These are phyloP conservation scores for Ormyrus pomaceus DNA, from an alignment of 2,888 invertebrate genomes.

Conservation along the genomic window DNA sequence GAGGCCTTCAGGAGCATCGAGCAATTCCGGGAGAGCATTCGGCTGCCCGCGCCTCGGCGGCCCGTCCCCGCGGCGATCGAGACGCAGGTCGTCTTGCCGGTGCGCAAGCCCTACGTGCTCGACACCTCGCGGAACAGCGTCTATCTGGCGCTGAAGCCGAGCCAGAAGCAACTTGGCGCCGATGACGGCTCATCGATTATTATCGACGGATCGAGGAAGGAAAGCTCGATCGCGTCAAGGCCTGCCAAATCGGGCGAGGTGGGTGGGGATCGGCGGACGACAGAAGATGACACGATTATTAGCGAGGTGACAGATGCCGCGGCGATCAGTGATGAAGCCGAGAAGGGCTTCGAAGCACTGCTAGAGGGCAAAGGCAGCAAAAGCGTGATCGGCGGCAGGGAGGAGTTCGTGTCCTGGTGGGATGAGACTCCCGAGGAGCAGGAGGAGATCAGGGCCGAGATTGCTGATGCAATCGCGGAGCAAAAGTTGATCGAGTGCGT, in stretches of 20 bases:
- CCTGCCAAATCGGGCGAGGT: slow-evolving; percentile 42
- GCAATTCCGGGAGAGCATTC: slow-evolving; percentile 70
- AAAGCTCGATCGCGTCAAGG: slow-evolving; percentile 33
- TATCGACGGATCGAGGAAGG: slow-evolving; percentile 49
- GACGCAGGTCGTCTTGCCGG: slow-evolving; percentile 67
- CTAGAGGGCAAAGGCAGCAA: background rate
- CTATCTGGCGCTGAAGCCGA: slow-evolving; percentile 67
- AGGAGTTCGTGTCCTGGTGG: slow-evolving; percentile 51
- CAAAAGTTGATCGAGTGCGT: background rate
- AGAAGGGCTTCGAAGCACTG: background rate
- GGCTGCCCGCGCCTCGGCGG: slow-evolving; percentile 66
- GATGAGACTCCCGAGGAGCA: slow-evolving; percentile 30
- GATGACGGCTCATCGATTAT: slow-evolving; percentile 23
- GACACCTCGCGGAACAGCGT: slow-evolving; percentile 71
- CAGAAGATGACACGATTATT: slow-evolving; percentile 12
- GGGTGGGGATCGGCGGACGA: slow-evolving; percentile 29
- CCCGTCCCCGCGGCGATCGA: slow-evolving; percentile 57
- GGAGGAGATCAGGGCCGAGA: background rate
- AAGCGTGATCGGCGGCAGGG: background rate
- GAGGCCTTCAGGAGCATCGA: slow-evolving; percentile 57
- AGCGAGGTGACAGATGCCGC: background rate
- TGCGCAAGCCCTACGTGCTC: slow-evolving; percentile 67
- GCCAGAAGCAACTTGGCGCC: slow-evolving; percentile 27
- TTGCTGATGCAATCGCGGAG: background rate
- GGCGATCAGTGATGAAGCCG: background rate